Base-by-base conservation (phyloP, 2,888 invertebrate genomes). In the Caenorhabditis doughertyi region DNA sequence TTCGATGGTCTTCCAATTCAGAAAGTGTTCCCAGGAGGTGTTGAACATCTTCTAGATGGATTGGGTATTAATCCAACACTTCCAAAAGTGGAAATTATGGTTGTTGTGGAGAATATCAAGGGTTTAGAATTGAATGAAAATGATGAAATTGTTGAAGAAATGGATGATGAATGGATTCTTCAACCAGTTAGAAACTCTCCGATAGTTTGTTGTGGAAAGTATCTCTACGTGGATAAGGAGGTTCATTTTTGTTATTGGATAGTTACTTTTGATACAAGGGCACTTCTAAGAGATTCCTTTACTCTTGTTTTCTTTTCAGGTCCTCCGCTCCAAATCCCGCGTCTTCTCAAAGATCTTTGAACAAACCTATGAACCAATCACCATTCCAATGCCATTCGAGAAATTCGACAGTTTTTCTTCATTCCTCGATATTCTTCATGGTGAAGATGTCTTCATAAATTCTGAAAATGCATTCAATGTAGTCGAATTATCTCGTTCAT, bases 161-260 rank as follows among this genome's bases (percentile, higher is more conserved):
- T 77, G 68, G 77, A 77, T 51, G 77, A 77, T 58, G 77, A 77
- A n/a, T 77, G 77, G 77, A 68, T 68, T 32, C 62, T 77, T 16
- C 77, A 77, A 21, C 77, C 77, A 11, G 49, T 62, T 1, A 56
- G 77, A 42, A 77, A 25, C 47, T n/a, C 39, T 35, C 77, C 77
- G 13, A 77, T 77, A 21, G 68, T 77, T 9, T 77, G 77, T 32
- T 77, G 77, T 44, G 77, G 77, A 18, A 77, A 77, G 62, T 77
- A 68, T 51, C 25, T 77, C 5, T 77, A 77, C 16, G 77, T 77
- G 25, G 77, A 77, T 55, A 77, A 77, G 16, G 77, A 77, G 13
- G 77, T 77, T n/a, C n/a, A n/a, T n/a, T n/a, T n/a, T n/a, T n/a
- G n/a, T n/a, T n/a, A n/a, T n/a, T n/a, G n/a, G n/a, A n/a, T n/a